Evolutionary conservation across 2,888 invertebrate genomes (phyloP).

Genomic region (Teleogryllus oceanicus): DNA sequence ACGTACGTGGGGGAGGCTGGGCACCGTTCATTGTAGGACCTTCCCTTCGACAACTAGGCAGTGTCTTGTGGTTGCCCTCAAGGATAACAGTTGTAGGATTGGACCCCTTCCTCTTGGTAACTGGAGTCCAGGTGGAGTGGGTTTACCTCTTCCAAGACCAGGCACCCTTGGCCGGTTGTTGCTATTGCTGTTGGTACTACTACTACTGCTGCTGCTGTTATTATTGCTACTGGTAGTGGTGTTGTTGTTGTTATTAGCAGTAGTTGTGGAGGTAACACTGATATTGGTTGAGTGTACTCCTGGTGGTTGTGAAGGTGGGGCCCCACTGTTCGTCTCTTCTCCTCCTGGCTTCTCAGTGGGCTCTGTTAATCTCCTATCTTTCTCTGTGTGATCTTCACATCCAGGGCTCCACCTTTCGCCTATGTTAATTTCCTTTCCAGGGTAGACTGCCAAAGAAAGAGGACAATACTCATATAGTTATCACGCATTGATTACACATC

Average conservation of each 20-base stretch:
- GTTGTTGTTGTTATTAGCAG: background rate
- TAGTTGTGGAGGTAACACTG: too few species aligned
- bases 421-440: background rate
- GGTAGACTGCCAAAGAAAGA: background rate
- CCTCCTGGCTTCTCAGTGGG: slow-evolving; percentile 18
- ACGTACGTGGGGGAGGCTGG: slow-evolving; percentile 28
- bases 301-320: slow-evolving; percentile 1
- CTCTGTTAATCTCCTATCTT: slow-evolving; percentile 30
- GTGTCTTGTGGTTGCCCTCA: slow-evolving; percentile 32
- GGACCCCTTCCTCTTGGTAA: slow-evolving; percentile 40
- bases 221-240: background rate
- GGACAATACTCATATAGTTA: too few species aligned
- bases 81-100: slow-evolving; percentile 23
- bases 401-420: slow-evolving; percentile 35
- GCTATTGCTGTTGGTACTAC: slow-evolving; percentile 25
- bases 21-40: slow-evolving; percentile 33
- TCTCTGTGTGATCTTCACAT: slow-evolving; percentile 32
- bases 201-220: background rate
- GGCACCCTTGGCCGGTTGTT: slow-evolving; percentile 27
- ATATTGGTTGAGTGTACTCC: background rate
- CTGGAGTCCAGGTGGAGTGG: slow-evolving; percentile 40
- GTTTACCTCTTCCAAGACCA: slow-evolving; percentile 29
- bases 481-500: too few species aligned
- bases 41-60: slow-evolving; percentile 31
- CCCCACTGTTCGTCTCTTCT: slow-evolving; percentile 21